Base-by-base conservation (phyloP, 2,888 invertebrate genomes). In the Anodontia alba region DNA sequence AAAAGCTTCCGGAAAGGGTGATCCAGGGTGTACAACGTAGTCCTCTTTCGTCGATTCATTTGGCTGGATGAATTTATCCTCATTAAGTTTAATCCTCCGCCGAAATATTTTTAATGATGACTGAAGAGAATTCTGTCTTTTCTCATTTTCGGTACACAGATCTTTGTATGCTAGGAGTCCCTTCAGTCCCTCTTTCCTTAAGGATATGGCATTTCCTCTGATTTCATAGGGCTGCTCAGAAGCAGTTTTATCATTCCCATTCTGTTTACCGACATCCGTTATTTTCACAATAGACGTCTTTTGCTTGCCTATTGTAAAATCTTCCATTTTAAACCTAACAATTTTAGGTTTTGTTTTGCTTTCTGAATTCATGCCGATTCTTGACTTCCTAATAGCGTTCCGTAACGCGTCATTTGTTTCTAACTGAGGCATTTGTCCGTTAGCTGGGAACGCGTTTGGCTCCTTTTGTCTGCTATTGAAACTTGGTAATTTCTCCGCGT, bases 151-250 rank as follows among this genome's bases (percentile, higher is more conserved):
- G 0, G 77, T 73, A 72, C 77, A 81, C 36, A 83, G 54, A 38
- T 86, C 83, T 68, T 80, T 86, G 33, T 86, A 83, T 36, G 77
- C 81, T 0, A 86, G 54, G 12, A 86, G 67, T 0, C 86, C 83
- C 42, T 73, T 79, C 0, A 83, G 69, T 10, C 86, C 86, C 46
- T 83, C 86, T 43, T 81, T 86, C 49, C 74, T 68, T 36, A 86
- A 43, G 10, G 75, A 57, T 36, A 89, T 88, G 49, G 88, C 89
- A 76, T 78, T 89, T n/a, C 89, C 89, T 12, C 87, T 83, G 26
- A 89, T 73, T 73, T 89, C 89, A 73, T 84, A 89, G 20, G 74
- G 76, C 23, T 83, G 74, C 42, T 66, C 77, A 20, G 68, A 0
- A 2, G 78, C 57, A 1, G 23, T 43, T 23, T 54, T 38, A 29